phyloP scores from a whole-genome alignment of 2,888 invertebrate genomes.

The Drosophila meridionalis region DNA sequence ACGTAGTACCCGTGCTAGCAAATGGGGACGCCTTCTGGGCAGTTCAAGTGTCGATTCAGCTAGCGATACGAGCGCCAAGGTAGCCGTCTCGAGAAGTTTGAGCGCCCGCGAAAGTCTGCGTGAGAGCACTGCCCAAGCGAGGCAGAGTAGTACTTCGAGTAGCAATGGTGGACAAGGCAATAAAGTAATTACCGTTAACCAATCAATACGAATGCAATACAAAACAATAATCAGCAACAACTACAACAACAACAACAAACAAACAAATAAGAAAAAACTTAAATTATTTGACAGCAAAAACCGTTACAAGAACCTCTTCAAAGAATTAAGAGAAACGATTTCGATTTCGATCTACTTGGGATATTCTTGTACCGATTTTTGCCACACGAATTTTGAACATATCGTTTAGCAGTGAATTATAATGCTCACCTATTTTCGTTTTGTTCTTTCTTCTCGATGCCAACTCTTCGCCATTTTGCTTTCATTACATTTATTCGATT shows the following conservation, averaged over 20 bases:
- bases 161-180: conserved; percentile 86
- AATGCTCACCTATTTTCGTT: conserved; percentile 56
- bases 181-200: conserved; percentile 84
- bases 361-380: conserved; percentile 49
- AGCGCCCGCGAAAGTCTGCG: conserved; percentile 86
- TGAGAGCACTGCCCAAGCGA: conserved; percentile 85
- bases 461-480: conserved; percentile 64
- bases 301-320: conserved; percentile 35
- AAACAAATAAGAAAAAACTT: conserved; percentile 9
- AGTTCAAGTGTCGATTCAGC: conserved; percentile 91
- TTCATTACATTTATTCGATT: conserved; percentile 60
- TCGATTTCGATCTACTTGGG: background rate
- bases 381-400: conserved; percentile 22
- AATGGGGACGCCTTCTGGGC: conserved; percentile 93
- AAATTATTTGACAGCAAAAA: conserved; percentile 28
- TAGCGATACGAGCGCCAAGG: conserved; percentile 87
- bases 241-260: conserved; percentile 6
- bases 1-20: conserved; percentile 87
- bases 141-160: conserved; percentile 85
- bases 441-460: conserved; percentile 62
- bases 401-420: conserved; percentile 35
- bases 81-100: conserved; percentile 87
- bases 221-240: conserved; percentile 19
- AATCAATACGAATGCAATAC: conserved; percentile 33
- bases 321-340: conserved; percentile 4